Conservation (phyloP, 2,113 vertebrate genomes). For the Mungos mungo region DNA sequence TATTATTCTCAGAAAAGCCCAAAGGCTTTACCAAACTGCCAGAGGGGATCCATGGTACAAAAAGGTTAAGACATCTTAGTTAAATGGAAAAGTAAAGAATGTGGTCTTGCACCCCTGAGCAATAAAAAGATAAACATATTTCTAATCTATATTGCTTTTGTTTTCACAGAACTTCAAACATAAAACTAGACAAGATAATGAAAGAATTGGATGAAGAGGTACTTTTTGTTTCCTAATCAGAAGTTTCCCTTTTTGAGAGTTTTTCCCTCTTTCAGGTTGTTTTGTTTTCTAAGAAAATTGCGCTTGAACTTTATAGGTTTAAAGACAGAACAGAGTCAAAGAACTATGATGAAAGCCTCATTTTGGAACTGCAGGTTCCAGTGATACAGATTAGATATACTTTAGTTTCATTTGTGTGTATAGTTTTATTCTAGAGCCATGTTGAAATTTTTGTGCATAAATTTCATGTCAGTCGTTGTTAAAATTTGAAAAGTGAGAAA, state of each 20-base stretch:
- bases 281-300: background rate
- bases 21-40: background rate
- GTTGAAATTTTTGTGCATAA: slow-evolving; percentile 14
- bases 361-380: background rate
- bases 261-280: background rate
- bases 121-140: slow-evolving; percentile 44
- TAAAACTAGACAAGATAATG: slow-evolving; percentile 96
- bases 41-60: background rate
- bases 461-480: slow-evolving; percentile 34
- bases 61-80: background rate
- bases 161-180: slow-evolving; percentile 91
- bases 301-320: slow-evolving; percentile 6
- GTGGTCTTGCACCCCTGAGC: background rate
- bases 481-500: slow-evolving; percentile 9
- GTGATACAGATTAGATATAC: background rate
- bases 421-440: slow-evolving; percentile 5
- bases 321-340: background rate
- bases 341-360: background rate
- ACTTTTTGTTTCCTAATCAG: slow-evolving; percentile 63
- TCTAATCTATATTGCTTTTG: slow-evolving; percentile 58
- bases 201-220: slow-evolving; percentile 99
- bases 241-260: background rate
- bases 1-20: background rate
- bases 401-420: slow-evolving; percentile 5
- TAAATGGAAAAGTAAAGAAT: background rate